These are phyloP conservation scores for Protaetia brevitarsis DNA, from an alignment of 1,140 invertebrate species.

Conservation along the genomic window DNA sequence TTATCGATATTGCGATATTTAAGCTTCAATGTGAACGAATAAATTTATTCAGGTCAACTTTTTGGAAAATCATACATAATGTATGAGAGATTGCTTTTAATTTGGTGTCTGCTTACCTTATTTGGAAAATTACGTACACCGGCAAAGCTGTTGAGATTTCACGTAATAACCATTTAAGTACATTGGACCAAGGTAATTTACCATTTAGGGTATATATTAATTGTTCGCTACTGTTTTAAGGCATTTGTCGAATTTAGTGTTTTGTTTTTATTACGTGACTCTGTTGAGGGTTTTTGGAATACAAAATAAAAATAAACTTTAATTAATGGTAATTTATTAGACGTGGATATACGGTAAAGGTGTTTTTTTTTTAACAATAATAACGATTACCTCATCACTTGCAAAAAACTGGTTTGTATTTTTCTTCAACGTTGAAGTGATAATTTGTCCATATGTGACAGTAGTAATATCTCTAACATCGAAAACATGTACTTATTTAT, in stretches of 20 bases:
- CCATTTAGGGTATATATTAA: constrained; percentile 2
- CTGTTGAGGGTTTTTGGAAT: background rate
- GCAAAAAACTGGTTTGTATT: background rate
- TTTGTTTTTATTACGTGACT: background rate
- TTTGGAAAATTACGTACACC: constrained; percentile 10
- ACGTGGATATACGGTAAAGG: background rate
- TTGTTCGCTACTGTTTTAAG: background rate
- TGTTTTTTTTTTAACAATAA: background rate
- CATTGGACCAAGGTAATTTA: constrained; percentile 3
- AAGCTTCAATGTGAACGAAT: background rate
- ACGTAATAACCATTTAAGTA: constrained; percentile 10
- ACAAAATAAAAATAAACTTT: background rate
- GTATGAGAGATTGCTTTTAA: background rate
- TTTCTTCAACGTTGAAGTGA: background rate
- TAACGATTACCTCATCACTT: background rate
- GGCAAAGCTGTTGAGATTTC: background rate
- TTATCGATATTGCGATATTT: background rate
- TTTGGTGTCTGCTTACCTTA: background rate
- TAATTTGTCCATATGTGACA: too few relatives aligned
- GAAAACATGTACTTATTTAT: too few relatives aligned
- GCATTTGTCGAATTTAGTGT: background rate
- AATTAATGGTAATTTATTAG: background rate
- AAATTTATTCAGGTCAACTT: background rate
- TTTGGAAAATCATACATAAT: background rate
- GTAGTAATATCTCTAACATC: too few relatives aligned